phyloP scores from a whole-genome alignment of 2,797 vertebrate species.

The Mareca penelope region DNA sequence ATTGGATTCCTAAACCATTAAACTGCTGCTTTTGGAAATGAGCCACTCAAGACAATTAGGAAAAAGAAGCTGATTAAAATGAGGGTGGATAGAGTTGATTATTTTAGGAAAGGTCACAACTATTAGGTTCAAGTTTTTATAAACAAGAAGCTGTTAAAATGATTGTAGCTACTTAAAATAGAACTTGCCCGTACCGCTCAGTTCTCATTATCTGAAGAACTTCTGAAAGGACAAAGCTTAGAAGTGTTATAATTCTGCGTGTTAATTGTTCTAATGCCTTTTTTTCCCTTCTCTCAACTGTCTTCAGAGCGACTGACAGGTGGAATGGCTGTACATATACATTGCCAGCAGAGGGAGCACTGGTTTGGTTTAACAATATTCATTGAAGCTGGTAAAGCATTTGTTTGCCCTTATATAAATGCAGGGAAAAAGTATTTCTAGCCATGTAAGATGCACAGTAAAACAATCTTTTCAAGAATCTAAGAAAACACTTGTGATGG shows the following conservation, averaged over 20 bases:
- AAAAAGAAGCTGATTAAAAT: neutral
- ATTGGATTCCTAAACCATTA: neutral
- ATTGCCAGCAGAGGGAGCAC: slow-evolving; percentile 39
- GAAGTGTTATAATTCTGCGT: neutral
- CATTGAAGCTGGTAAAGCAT: neutral
- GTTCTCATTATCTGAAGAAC: neutral
- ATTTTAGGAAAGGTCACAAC: neutral
- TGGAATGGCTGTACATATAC: neutral
- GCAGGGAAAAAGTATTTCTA: neutral
- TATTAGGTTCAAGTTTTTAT: neutral
- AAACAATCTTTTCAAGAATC: neutral
- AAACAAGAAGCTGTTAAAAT: neutral
- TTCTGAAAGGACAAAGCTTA: neutral
- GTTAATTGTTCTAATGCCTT: neutral
- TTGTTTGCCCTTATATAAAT: neutral
- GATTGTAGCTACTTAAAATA: neutral
- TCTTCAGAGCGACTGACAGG: neutral
- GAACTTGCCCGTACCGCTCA: neutral
- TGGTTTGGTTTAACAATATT: neutral
- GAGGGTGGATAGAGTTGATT: neutral
- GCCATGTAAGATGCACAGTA: neutral
- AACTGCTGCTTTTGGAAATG: neutral
- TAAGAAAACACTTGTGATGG: neutral
- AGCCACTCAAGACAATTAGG: neutral
- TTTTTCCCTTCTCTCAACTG: neutral